Conservation (phyloP, 2,888 invertebrate species). For the Zhuqinia jingwanae region DNA sequence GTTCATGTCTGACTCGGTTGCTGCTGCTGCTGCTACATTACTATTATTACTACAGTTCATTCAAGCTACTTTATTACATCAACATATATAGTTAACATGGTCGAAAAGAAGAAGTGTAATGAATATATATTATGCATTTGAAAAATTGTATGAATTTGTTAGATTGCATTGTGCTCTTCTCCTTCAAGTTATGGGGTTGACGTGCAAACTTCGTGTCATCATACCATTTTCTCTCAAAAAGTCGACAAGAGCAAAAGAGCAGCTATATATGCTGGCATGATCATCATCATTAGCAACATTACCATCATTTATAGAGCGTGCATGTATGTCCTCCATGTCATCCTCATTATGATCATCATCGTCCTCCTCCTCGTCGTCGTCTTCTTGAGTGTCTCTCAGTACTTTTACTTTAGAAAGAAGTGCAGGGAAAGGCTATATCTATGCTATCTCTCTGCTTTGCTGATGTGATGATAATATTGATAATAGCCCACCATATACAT, state of each 20-base stretch:
- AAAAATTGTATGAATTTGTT: too few species aligned
- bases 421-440: too few species aligned
- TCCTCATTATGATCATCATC: not conserved
- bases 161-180: too few species aligned
- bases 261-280: constrained; percentile 24
- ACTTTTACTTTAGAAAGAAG: not conserved
- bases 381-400: not conserved
- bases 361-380: not conserved
- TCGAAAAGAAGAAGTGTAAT: too few species aligned
- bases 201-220: constrained; percentile 50
- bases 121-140: too few species aligned
- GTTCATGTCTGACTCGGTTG: too few species aligned
- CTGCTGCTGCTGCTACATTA: too few species aligned
- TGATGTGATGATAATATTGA: constrained; percentile 4
- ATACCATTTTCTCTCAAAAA: constrained; percentile 27
- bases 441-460: too few species aligned
- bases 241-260: not conserved
- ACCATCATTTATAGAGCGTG: not conserved
- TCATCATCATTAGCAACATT: not conserved
- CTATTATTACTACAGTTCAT: too few species aligned
- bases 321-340: not conserved
- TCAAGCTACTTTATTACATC: too few species aligned
- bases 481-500: not conserved
- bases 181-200: not conserved
- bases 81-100: too few species aligned